These are phyloP conservation scores for Chrysomela aeneicollis DNA, from an alignment of 2,888 invertebrate species.

Conservation along the genomic window DNA sequence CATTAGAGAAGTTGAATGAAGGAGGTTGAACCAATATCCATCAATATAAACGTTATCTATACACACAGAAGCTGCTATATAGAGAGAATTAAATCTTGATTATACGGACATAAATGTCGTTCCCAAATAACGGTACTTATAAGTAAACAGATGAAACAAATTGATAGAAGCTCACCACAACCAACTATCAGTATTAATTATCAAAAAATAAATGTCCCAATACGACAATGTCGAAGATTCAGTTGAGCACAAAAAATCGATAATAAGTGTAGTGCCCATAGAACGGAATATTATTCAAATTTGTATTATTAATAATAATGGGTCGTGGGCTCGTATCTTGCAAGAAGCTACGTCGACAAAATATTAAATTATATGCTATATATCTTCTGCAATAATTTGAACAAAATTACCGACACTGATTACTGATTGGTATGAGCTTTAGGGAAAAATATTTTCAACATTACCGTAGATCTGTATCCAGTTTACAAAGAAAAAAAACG, in stretches of 20 bases:
- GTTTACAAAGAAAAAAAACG: conserved; percentile 40
- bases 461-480: conserved; percentile 49
- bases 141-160: conserved; percentile 4
- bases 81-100: conserved; percentile 4
- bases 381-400: conserved; percentile 46
- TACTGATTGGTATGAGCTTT: conserved; percentile 51
- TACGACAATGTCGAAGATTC: conserved; percentile 9
- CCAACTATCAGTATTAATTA: neutral
- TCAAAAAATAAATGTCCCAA: conserved; percentile 3
- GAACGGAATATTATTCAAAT: conserved; percentile 29
- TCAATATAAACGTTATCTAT: conserved; percentile 1
- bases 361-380: conserved; percentile 44
- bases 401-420: conserved; percentile 53
- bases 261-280: conserved; percentile 28
- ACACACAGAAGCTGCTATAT: neutral
- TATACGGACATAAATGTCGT: conserved; percentile 7
- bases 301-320: conserved; percentile 32
- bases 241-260: conserved; percentile 27
- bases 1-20: neutral
- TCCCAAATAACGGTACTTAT: conserved; percentile 4
- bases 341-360: conserved; percentile 43
- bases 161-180: neutral
- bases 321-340: conserved; percentile 27
- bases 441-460: conserved; percentile 50
- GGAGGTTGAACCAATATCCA: neutral